Conservation (phyloP, 53 echinoderm and acorn worm genomes). For the Temnopleurus reevesii region DNA sequence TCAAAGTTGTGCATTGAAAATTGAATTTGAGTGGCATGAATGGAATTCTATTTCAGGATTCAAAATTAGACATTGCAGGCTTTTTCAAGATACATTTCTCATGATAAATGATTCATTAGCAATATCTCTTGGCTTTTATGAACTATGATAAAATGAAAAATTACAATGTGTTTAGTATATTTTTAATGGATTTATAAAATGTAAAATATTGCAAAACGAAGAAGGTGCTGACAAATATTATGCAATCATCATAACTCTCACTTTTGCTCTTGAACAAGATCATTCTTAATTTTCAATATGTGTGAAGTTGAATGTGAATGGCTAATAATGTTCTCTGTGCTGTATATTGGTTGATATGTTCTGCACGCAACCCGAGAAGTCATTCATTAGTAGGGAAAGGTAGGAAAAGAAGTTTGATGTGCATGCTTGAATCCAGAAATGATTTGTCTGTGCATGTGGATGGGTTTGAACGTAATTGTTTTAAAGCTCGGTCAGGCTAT, state of each 20-base stretch:
- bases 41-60: neutral
- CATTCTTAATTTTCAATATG: neutral
- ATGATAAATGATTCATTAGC: too few relatives aligned
- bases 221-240: too few relatives aligned
- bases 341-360: conserved; percentile 51
- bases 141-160: too few relatives aligned
- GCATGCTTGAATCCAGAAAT: neutral
- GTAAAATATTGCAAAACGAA: too few relatives aligned
- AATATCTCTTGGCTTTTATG: neutral
- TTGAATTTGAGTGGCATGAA: conserved; percentile 10
- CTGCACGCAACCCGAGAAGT: conserved; percentile 45
- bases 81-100: neutral
- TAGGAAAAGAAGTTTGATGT: conserved; percentile 9
- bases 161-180: too few relatives aligned
- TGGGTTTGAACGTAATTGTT: neutral
- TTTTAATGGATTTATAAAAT: too few relatives aligned
- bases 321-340: conserved; percentile 53
- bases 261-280: too few relatives aligned
- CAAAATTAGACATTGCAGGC: neutral
- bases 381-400: neutral
- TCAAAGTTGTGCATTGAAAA: conserved; percentile 1
- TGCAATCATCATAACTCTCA: too few relatives aligned
- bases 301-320: conserved; percentile 31
- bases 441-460: neutral
- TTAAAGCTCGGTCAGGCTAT: too few relatives aligned